A percentile compares a stretch with the other conserved stretches of the same genome.
Conservation (phyloP, 2,113 vertebrate species). For the Leptosomus discolor region DNA sequence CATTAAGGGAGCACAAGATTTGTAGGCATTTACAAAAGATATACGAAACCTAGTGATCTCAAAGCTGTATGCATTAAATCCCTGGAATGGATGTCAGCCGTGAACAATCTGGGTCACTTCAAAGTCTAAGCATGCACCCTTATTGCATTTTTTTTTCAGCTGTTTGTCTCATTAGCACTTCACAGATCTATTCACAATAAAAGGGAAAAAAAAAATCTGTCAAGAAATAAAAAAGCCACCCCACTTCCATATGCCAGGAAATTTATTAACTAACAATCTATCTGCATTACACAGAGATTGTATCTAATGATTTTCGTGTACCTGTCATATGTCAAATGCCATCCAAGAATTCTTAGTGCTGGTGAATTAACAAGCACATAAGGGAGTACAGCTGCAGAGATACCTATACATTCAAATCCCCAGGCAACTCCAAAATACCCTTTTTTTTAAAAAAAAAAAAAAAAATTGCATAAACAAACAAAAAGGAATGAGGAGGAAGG, state of each 20-base stretch:
- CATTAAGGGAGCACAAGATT: neutral
- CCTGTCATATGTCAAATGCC: neutral
- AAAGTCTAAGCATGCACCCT: neutral
- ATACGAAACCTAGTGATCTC: neutral
- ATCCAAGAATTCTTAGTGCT: neutral
- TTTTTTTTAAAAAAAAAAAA: too few species aligned
- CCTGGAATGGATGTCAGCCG: neutral
- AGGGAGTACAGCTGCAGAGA: neutral
- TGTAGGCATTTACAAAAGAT: neutral
- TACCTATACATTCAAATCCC: neutral
- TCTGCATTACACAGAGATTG: neutral
- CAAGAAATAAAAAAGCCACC: neutral
- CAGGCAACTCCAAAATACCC: neutral
- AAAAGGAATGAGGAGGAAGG: neutral
- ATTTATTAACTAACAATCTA: conserved; percentile 28
- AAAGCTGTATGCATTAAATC: neutral
- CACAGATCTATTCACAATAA: neutral
- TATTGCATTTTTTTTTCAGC: conserved; percentile 23
- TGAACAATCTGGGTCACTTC: neutral
- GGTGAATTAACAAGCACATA: conserved; percentile 28
- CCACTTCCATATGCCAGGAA: neutral
- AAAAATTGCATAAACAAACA: neutral
- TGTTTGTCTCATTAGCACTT: conserved; percentile 38
- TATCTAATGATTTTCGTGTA: conserved; percentile 26
- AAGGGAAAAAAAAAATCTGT: neutral